Conservation (phyloP, 2,797 vertebrate species). For the Pseudochirops corinnae region DNA sequence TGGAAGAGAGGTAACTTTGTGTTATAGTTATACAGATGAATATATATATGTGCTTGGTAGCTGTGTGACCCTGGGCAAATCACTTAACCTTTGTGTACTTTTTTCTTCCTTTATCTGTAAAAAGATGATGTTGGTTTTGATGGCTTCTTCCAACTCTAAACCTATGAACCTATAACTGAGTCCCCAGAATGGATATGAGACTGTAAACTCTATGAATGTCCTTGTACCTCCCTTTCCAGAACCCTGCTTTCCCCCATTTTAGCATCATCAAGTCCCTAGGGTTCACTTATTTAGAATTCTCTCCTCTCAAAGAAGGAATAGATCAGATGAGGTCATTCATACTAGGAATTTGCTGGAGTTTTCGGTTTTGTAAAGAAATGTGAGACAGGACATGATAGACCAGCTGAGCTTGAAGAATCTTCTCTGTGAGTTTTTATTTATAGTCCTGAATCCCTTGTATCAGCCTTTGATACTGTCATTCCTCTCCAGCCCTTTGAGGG, state of each 20-base stretch:
- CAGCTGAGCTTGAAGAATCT: background rate
- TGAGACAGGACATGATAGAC: background rate
- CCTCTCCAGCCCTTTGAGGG: background rate
- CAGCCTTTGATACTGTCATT: background rate
- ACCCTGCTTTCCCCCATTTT: slow-evolving; percentile 33
- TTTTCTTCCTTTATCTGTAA: background rate
- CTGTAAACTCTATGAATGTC: slow-evolving; percentile 10
- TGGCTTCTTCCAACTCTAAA: background rate
- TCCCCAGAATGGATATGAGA: slow-evolving; percentile 21
- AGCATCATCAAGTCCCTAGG: background rate
- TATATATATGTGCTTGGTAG: background rate
- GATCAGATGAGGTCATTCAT: background rate
- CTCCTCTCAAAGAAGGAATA: background rate
- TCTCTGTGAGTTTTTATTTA: background rate
- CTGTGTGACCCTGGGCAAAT: background rate
- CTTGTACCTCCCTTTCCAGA: slow-evolving; percentile 27
- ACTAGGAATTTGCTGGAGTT: background rate
- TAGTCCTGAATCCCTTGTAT: background rate
- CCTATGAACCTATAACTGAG: background rate
- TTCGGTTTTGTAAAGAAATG: background rate
- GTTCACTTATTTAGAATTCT: background rate
- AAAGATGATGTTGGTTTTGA: background rate
- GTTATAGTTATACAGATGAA: background rate
- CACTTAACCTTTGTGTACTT: background rate
- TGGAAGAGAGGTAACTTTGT: background rate